These are phyloP conservation scores for Etheostoma perlongum DNA, from an alignment of 2,797 vertebrate species.

Conservation along the genomic window DNA sequence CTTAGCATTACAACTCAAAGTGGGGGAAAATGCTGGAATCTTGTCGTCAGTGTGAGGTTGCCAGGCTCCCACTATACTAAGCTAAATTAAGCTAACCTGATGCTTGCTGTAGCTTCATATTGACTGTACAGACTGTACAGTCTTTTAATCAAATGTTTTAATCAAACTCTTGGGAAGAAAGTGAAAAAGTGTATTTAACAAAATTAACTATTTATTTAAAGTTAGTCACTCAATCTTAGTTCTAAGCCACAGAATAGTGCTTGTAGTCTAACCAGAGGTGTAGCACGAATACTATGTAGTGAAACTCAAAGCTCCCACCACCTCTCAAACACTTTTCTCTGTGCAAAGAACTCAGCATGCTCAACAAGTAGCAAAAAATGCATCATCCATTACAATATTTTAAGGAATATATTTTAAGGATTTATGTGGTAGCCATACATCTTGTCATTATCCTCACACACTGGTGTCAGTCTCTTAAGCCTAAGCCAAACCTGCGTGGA, in stretches of 20 bases:
- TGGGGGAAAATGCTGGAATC: neutral
- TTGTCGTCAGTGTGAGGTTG: neutral
- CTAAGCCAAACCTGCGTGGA: conserved; percentile 47
- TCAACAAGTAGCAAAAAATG: conserved; percentile 13
- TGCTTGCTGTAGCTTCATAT: neutral
- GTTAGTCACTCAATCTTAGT: neutral
- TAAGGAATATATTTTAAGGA: no score
- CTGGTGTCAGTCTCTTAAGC: conserved; percentile 42
- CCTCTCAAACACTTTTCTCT: neutral
- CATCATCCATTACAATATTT: neutral
- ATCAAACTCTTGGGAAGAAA: neutral
- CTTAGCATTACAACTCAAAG: neutral
- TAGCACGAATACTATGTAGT: neutral
- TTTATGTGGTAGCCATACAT: conserved; percentile 14
- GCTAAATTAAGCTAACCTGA: neutral
- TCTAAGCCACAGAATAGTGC: neutral
- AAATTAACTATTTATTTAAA: neutral
- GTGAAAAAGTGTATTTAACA: no score
- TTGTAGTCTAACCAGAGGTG: neutral
- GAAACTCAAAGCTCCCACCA: neutral
- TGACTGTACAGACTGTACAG: neutral
- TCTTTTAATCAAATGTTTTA: neutral
- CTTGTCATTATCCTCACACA: conserved; percentile 45
- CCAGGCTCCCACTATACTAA: neutral
- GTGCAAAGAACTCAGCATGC: conserved; percentile 4